Base-by-base conservation (phyloP, 2,797 vertebrate species). In the Coranthus polyacanthus region DNA sequence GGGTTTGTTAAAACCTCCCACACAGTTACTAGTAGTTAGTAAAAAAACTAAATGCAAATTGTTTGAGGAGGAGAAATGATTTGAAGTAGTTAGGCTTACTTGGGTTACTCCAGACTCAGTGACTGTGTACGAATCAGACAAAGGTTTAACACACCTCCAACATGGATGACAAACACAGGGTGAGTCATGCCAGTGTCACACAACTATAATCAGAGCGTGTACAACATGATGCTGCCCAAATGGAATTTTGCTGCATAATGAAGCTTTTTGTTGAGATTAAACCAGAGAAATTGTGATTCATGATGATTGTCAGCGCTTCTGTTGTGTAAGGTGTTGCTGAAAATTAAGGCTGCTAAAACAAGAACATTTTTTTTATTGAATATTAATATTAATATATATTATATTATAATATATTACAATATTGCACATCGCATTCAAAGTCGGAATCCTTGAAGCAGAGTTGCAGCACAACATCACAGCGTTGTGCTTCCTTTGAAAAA, bases 1-100 rank as follows among this genome's bases (percentile, higher is more conserved):
- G 55, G 68, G 71, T 75, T 73, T 24, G 58, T 66, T 61, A 34
- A 81, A 79, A 52, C 57, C 68, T 64, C 80, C 82, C 43, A 82
- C 85, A 66, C 71, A 47, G 65, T 64, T 69, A 49, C 37, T 37
- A 20, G 38, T 49, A 67, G 55, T 73, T 78, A n/a, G 4, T 22
- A 37, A 46, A 52, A 60, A 8, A 62, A n/a, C n/a, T n/a, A 71
- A 73, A 56, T 52, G 22, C 46, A 71, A 65, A 78, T 34, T 62
- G 53, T 72, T 80, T 42, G 24, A 26, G 24, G 53, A 69, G 32
- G 22, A 44, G 32, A 18, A 3, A 53, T 52, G 24, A 29, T 43
- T 64, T 63, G 12, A 18, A 38, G 53, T 57, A 4, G n/a, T 22
- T 20, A 9, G 8, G 11, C 21, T 52, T 42, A 51, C 11, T 66